Evolutionary conservation across 1,140 invertebrate species (phyloP), one percentile per base, ranked within the genome.

Genomic region (Popillia japonica): DNA sequence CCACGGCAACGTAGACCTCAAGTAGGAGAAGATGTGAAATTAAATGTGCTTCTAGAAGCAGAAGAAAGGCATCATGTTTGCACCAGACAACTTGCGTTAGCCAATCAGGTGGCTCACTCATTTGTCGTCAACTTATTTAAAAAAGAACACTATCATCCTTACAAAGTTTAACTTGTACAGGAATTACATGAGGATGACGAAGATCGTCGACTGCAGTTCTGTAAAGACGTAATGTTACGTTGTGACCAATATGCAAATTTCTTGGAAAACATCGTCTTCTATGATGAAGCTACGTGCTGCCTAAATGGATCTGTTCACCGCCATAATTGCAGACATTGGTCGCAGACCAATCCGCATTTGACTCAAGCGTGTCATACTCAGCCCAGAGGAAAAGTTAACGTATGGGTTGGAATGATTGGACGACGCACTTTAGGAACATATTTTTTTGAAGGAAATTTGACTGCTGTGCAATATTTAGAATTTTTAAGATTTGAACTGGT

Each of bases 261-360:
- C 59, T 34, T 40, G 8, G 34, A 74, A 11, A 23, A 77, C 27
- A 61, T 77, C 55, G 9, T 77, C 23, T 77, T 77, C 34, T 77
- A 48, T 61, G n/a, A 59, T 20, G 23, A 77, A 77, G 75, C 75
- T 17, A 76, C 75, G 27, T 2, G 1, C 55, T 68, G 64, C 64
- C 22, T 68, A 27, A 68, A 68, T 68, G 64, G 64, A 23, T 14
- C 64, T 11, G 64, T 68, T 11, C 64, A 68, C 17, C 48, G 48
- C 17, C 48, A 55, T 20, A 55, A 55, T 20, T 55, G 17, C 64
- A 68, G 64, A 23, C 27, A 59, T 61, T 40, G 34, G 23, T 86
- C 27, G 27, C 27, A 34, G 27, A 34, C 27, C n/a, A n/a, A n/a
- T n/a, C n/a, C n/a, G n/a, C n/a, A n/a, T n/a, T n/a, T n/a, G n/a